A percentile compares a stretch with the other conserved stretches of the same genome.
Evolutionary conservation across 23 tunicate species (phyloP).

Genomic region (Clavelina lepadiformis): DNA sequence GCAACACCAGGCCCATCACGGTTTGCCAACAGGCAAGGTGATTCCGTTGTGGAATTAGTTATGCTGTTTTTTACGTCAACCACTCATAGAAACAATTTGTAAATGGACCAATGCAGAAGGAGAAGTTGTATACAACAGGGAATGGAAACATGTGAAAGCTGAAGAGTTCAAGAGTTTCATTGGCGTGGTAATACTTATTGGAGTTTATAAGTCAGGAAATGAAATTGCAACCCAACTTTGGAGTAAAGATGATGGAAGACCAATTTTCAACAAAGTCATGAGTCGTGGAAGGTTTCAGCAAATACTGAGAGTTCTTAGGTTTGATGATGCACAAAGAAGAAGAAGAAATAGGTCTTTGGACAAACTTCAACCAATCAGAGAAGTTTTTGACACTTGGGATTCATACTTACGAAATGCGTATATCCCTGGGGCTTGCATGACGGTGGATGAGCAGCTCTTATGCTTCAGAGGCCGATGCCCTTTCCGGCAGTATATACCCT

Average conservation of each 20-base stretch:
- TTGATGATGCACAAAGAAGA: conserved; percentile 23
- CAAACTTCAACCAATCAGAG: conserved; percentile 29
- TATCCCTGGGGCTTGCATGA: conserved; percentile 21
- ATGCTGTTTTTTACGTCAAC: conserved; percentile 1
- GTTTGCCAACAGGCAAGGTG: conserved; percentile 10
- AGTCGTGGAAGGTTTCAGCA: conserved; percentile 17
- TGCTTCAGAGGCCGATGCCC: conserved; percentile 28
- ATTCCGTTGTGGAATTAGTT: background rate
- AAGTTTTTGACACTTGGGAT: conserved; percentile 17
- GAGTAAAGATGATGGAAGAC: conserved; percentile 22
- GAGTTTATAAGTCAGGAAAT: conserved; percentile 15
- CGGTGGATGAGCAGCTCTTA: conserved; percentile 15
- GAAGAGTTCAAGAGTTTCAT: conserved; percentile 11
- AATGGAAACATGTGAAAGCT: background rate
- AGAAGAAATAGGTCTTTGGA: conserved; percentile 23
- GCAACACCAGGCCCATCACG: conserved; percentile 9
- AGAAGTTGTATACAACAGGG: background rate
- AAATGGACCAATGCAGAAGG: conserved; percentile 17
- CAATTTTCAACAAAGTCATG: conserved; percentile 24
- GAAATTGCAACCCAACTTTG: conserved; percentile 28
- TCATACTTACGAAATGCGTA: conserved; percentile 23
- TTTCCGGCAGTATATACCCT: conserved; percentile 20
- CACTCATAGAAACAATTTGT: conserved; percentile 8
- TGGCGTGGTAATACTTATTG: conserved; percentile 23
- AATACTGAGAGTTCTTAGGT: conserved; percentile 22